Conservation (phyloP, 2,797 vertebrate species). For the Pagetopsis macropterus region DNA sequence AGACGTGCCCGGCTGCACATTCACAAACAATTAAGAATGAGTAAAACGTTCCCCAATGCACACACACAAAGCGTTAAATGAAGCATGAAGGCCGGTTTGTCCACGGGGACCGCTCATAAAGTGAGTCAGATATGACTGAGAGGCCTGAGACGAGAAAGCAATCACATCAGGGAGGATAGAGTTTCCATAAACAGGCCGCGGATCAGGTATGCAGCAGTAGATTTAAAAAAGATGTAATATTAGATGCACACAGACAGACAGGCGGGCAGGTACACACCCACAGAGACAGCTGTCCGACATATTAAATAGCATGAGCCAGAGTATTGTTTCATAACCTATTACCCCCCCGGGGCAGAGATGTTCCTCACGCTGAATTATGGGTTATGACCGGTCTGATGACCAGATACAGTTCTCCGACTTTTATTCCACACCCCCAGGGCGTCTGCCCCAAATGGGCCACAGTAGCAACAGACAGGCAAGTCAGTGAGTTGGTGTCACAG, state of each 20-base stretch:
- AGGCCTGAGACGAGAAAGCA: conserved; percentile 57
- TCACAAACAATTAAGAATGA: conserved; percentile 60
- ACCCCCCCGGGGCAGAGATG: conserved; percentile 60
- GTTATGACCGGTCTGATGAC: conserved; percentile 51
- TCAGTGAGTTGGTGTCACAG: background rate
- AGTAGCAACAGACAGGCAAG: conserved; percentile 25
- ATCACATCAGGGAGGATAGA: conserved; percentile 52
- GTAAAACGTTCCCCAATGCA: conserved; percentile 58
- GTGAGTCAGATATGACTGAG: conserved; percentile 66
- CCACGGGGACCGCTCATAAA: conserved; percentile 57
- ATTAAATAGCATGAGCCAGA: conserved; percentile 59
- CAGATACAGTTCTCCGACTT: conserved; percentile 56
- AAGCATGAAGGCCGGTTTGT: conserved; percentile 65
- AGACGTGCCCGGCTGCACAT: conserved; percentile 45
- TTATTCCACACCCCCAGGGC: conserved; percentile 38
- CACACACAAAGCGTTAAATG: conserved; percentile 37
- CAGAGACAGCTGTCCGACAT: conserved; percentile 56
- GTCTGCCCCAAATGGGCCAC: conserved; percentile 35
- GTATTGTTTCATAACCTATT: conserved; percentile 62
- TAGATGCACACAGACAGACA: conserved; percentile 25
- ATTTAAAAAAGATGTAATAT: conserved; percentile 59
- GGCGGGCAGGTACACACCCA: conserved; percentile 47
- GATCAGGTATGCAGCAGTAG: conserved; percentile 56
- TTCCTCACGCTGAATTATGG: conserved; percentile 57
- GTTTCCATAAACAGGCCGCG: conserved; percentile 62